A percentile compares a stretch with the other conserved stretches of the same genome.
These are phyloP conservation scores for Phytoseiulus persimilis DNA, from an alignment of 2,888 invertebrate species.

Conservation along the genomic window DNA sequence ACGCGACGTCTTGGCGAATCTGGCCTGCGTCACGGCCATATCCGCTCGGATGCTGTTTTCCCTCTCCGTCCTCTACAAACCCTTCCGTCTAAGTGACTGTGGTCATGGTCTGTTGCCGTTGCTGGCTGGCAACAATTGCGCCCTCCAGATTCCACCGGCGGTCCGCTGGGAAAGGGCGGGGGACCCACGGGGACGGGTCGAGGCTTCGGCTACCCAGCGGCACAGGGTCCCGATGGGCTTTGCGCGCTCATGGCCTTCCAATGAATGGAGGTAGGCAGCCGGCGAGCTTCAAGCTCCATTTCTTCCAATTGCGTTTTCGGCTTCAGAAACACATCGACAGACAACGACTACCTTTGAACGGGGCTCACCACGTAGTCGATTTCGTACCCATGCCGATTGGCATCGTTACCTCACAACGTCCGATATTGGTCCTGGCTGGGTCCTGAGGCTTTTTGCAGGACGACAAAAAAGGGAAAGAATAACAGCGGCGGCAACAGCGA, in stretches of 20 bases:
- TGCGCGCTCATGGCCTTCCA: neutral
- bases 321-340: neutral
- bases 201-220: too few species aligned
- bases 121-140: neutral
- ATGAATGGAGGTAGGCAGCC: neutral
- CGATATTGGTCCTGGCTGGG: slow-evolving; percentile 12
- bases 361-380: neutral
- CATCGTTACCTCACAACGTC: neutral
- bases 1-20: neutral
- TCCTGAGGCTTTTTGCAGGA: neutral
- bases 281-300: slow-evolving; percentile 24
- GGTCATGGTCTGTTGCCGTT: neutral
- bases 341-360: neutral
- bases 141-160: neutral
- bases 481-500: slow-evolving; percentile 5
- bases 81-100: neutral
- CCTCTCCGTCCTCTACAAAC: neutral
- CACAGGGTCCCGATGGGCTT: too few species aligned
- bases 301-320: slow-evolving; percentile 27
- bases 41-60: slow-evolving; percentile 38
- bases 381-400: neutral
- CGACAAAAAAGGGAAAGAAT: neutral
- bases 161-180: neutral
- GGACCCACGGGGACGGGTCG: neutral
- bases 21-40: slow-evolving; percentile 23